Conservation (phyloP, 2,797 vertebrate species). For the Poecilia wingei region DNA sequence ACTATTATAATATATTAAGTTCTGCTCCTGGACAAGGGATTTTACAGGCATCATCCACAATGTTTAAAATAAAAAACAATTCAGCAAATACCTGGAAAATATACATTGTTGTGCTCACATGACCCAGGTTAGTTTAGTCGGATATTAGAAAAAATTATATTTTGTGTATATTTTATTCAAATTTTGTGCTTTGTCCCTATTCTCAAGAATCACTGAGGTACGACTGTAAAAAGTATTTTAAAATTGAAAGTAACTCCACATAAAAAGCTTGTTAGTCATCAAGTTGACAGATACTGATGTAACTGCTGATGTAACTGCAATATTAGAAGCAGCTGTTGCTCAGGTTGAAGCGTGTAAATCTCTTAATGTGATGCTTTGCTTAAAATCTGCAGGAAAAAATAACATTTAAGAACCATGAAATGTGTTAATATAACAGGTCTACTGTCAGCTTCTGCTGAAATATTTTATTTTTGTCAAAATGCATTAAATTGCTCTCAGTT, state of each 20-base stretch:
- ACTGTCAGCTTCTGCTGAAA: not conserved
- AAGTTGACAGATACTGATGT: not conserved
- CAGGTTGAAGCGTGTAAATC: not conserved
- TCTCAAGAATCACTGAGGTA: no score
- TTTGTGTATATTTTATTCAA: no score
- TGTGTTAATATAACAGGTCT: not conserved
- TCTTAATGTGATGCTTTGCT: not conserved
- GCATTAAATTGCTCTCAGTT: not conserved
- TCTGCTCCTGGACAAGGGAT: no score
- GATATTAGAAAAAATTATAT: no score
- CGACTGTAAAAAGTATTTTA: not conserved
- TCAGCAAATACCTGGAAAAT: no score
- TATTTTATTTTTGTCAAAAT: not conserved
- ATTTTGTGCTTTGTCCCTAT: no score
- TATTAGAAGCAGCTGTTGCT: not conserved
- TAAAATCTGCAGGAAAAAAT: conserved; percentile 1
- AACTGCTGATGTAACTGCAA: not conserved
- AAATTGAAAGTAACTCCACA: not conserved
- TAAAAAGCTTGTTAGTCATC: not conserved
- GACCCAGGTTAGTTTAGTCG: no score
- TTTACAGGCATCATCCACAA: no score
- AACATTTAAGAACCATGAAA: not conserved
- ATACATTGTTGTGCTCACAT: no score
- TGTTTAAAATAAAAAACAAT: no score
- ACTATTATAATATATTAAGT: no score